Base-by-base conservation (phyloP, 1,140 invertebrate genomes). In the Colletes gigas region DNA sequence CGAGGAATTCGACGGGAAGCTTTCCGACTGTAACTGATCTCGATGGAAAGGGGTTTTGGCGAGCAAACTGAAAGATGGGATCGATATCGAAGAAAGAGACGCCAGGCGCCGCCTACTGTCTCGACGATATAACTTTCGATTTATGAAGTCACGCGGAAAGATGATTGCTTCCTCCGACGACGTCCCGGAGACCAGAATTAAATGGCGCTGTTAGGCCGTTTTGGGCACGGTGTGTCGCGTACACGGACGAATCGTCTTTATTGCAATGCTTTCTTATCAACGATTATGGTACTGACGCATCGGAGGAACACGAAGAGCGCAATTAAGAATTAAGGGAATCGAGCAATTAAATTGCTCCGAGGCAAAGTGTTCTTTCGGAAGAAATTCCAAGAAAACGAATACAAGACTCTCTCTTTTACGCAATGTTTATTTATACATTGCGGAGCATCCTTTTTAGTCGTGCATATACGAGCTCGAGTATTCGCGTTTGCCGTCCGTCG, bases 141-240 rank as follows among this genome's bases (percentile, higher is more conserved):
- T 88, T 91, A 91, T 88, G 85, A 88, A 90, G 77, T 89, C 88
- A 89, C 79, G 88, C 79, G 79, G 78, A 87, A 84, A 83, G 84
- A 88, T 76, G 87, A 90, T 90, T 90, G 84, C 85, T 83, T 88
- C 84, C 88, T 78, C 85, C 74, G 70, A 88, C 88, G 89, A 89
- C 67, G 67, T 83, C 59, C 17, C 54, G 66, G 60, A 68, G 66
- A 54, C 70, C 19, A 59, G 44, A 50, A 55, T 76, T 67, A 57
- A 39, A 75, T 12, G 7, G 12, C 47, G 19, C 55, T n/a, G 57
- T 66, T 81, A 70, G 41, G 74, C 14, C 67, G 54, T 62, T 50
- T 71, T 79, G 55, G 68, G 17, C 15, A 57, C 41, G 10, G 17
- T 50, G 17, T 50, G 21, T 52, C 63, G 19, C 19, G 30, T 67